Evolutionary conservation across 2,888 invertebrate genomes (phyloP), one percentile per base, ranked within the genome.

Genomic region (Microplitis manilae): DNA sequence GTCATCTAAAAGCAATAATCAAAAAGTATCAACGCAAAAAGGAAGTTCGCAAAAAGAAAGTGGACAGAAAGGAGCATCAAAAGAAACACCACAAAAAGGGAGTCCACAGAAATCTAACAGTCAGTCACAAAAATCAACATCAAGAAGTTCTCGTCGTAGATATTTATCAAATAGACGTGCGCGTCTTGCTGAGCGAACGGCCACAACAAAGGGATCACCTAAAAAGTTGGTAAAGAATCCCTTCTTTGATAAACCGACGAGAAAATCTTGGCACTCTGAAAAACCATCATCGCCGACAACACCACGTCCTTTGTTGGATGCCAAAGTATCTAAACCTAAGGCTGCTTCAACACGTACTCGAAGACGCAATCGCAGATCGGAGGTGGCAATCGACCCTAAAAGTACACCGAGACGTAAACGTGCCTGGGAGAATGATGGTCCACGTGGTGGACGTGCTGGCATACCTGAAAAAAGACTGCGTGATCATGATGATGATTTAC

Each of bases 401-500:
- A 61, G 50, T 8, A 69, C 74, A 4, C 80, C 74, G n/a, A 83
- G 83, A 62, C 79, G 84, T 0, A 82, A 82, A 40, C 80, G 79
- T n/a, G 81, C 80, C 0, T 77, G 73, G 77, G 30, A 62, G 1
- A 65, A 78, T n/a, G 84, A 84, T 5, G 75, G 50, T 5, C 61
- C 83, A 2, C 60, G 2, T 73, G 84, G n/a, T 2, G 75, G 84
- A 0, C 85, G 85, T 79, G 83, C 84, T 0, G 41, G 84, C 39
- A 13, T 13, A 30, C 81, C 83, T 13, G 85, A 85, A 13, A 88
- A 87, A 73, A 87, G 85, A 50, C 69, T 80, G 15, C 84, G 85
- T 1, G 86, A 87, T 0, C 77, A 80, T 8, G 77, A 62, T 8
- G 76, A 80, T 9, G 88, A 90, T 80, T 79, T 89, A 60, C 80